phyloP scores from a whole-genome alignment of 64 coral and sea anemone species.

The Dendronephthya gigantea region DNA sequence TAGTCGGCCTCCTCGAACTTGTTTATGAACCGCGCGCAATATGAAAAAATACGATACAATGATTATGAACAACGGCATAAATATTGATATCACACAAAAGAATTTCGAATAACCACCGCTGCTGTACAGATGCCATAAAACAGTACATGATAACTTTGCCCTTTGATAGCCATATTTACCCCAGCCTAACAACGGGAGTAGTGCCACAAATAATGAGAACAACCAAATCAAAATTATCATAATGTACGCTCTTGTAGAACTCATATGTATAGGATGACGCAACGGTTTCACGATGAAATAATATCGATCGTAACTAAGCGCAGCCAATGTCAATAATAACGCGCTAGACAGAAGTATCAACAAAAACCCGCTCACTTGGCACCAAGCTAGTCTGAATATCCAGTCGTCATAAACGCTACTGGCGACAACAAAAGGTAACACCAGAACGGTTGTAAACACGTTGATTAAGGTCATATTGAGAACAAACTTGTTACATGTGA shows the following conservation, averaged over 20 bases:
- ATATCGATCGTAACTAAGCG: conserved; percentile 80
- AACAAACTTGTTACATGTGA: conserved; percentile 80
- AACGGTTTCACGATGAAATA: conserved; percentile 88
- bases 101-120: conserved; percentile 80
- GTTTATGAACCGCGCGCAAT: conserved; percentile 61
- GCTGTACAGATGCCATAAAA: conserved; percentile 54
- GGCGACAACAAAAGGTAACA: conserved; percentile 69
- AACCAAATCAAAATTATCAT: conserved; percentile 57
- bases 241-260: conserved; percentile 47
- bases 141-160: conserved; percentile 62
- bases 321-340: conserved; percentile 56
- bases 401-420: conserved; percentile 48
- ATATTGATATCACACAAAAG: conserved; percentile 35
- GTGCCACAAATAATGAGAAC: conserved; percentile 51
- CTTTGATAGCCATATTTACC: conserved; percentile 74
- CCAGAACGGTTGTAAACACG: conserved; percentile 41
- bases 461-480: conserved; percentile 68
- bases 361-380: conserved; percentile 66
- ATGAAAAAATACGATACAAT: conserved; percentile 69
- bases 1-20: conserved; percentile 62
- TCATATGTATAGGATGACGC: conserved; percentile 58
- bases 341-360: conserved; percentile 49
- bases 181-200: conserved; percentile 76
- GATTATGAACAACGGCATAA: conserved; percentile 54
- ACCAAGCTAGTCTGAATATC: conserved; percentile 58